Base-by-base conservation (phyloP, 1,140 invertebrate genomes). In the Aphaenogaster floridana region DNA sequence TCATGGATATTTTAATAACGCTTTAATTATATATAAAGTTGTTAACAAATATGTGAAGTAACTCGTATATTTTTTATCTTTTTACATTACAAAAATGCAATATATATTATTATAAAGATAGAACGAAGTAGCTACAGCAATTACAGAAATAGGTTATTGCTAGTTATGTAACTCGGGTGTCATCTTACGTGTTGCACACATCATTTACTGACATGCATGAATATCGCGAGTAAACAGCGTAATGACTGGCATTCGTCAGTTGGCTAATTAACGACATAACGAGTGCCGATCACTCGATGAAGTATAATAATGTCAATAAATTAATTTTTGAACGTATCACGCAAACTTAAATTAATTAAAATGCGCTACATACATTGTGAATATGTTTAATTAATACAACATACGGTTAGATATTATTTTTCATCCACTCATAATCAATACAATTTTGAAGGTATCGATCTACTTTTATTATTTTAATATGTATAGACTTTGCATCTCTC, bases 291-390 rank as follows among this genome's bases (percentile, higher is more conserved):
- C 36, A 57, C 48, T 81, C 39, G 21, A 45, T 36, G 17, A 71
- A 71, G 34, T 68, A 71, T 81, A 81, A 81, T 71, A 81, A 13
- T 57, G n/a, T 69, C 36, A 45, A 54, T 39, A 71, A 71, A 71
- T 81, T 81, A 69, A 81, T 36, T 71, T 80, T 45, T 39, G 8
- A 59, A 6, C 48, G 34, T 17, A 50, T 39, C 42, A 28, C 50
- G 59, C 42, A 17, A 78, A 45, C 63, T 81, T 81, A 81, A 0
- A 71, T 57, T 81, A 81, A 81, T 81, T 81, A 59, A 59, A 71
- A 81, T 13, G 8, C 52, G 28, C 28, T 28, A 28, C 28, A 34
- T 13, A 28, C 50, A 52, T 42, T 9, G 36, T 17, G 48, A 42
- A 54, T 48, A 45, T 17, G 48, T 78, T 64, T 64, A 79, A 79